Base-by-base conservation (phyloP, 2,888 invertebrate species). In the Pristionchus entomophagus region DNA sequence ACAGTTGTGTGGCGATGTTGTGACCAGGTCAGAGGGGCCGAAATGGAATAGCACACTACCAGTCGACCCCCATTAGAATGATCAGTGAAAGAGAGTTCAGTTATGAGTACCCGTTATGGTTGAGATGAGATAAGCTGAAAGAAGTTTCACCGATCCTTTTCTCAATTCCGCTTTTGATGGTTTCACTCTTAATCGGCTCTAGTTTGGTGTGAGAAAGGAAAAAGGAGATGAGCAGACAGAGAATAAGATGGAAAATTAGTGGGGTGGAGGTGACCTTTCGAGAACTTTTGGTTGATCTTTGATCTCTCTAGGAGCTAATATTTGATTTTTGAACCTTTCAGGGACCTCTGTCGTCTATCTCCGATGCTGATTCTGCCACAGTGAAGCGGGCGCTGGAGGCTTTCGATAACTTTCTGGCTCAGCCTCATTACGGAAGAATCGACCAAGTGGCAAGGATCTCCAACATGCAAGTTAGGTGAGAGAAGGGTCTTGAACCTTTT, bases 341-440 rank as follows among this genome's bases (percentile, higher is more conserved):
- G 90, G 92, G 92, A 35, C 92, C 92, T 0, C 86, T 92, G 12
- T 90, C 92, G 0, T 87, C 89, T 26, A 89, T 93, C 73, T 56
- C 91, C n/a, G 92, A 91, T 38, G 91, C 91, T 89, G 93, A 92
- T 51, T 65, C 88, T 3, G 87, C 87, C 17, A 65, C 89, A 12
- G 88, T 93, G 38, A 84, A 85, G 14, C 62, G 85, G 26, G 87
- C 89, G 0, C 35, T 92, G 32, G 81, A 84, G 17, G 84, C 87
- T 45, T 92, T 93, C 84, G 88, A 91, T 26, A 51, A 86, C 41
- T 91, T 92, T 85, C 85, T 92, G 14, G 86, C 87, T 38, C 87
- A 89, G 35, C 91, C 92, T 12, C 89, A 91, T 45, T 88, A 88
- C 53, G 91, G 89, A 82, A 89, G 90, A 51, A 87, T 92, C 51